Evolutionary conservation across 2,113 vertebrate species (phyloP).

Genomic region (Rafetus swinhoei): DNA sequence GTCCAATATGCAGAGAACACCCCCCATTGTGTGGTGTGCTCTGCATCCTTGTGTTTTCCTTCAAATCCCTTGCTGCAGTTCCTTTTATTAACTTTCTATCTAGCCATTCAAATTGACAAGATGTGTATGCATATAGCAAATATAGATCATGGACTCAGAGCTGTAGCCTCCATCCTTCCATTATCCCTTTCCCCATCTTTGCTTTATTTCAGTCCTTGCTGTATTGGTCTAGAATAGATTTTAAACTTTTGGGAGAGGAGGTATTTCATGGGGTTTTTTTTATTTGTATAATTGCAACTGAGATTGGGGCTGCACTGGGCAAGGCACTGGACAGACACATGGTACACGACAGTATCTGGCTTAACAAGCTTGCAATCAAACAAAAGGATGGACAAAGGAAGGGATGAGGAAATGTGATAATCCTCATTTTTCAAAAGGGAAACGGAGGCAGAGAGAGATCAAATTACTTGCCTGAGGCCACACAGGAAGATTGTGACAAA

Average conservation of each 20-base stretch:
- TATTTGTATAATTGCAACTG: background rate
- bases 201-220: slow-evolving; percentile 17
- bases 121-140: background rate
- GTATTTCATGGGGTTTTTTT: background rate
- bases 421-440: slow-evolving; percentile 12
- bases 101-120: slow-evolving; percentile 5
- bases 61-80: background rate
- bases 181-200: background rate
- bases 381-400: background rate
- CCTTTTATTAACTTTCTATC: slow-evolving; percentile 10
- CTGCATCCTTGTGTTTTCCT: background rate
- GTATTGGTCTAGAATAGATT: background rate
- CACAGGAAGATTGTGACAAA: background rate
- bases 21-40: background rate
- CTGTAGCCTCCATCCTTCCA: background rate
- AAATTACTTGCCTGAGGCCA: background rate
- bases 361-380: slow-evolving; percentile 15
- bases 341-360: background rate
- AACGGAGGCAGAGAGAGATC: background rate
- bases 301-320: background rate
- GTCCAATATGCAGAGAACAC: background rate
- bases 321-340: background rate
- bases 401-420: background rate
- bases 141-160: background rate
- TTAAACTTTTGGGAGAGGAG: slow-evolving; percentile 25